Evolutionary conservation across 2,797 vertebrate species (phyloP), one percentile per base, ranked within the genome.

Genomic region (Microctenopoma lineatum): DNA sequence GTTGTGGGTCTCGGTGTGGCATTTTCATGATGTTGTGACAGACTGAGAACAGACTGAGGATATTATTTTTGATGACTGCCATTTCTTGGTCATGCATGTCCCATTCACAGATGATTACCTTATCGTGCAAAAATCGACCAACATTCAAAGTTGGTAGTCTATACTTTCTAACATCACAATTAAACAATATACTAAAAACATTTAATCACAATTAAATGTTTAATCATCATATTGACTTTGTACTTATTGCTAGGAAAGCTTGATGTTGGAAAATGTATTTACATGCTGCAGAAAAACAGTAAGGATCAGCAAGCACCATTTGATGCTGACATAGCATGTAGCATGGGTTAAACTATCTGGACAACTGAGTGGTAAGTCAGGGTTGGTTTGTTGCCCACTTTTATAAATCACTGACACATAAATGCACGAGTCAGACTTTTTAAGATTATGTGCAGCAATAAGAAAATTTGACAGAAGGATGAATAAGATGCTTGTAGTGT

Each of bases 1-100:
- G 50, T 27, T 59, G 13, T 39, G 29, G 59, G 15, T 41, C 77
- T 53, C 41, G 61, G 10, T 18, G 12, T 53, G 41, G 50, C 29
- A 45, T n/a, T 34, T 13, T 46, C 3, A 7, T 12, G 9, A 72
- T n/a, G n/a, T 38, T 46, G 18, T 47, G 38, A 72, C 11, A 9
- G 13, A 54, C 6, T 44, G 29, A 62, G 13, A 36, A 36, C n/a
- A 59, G 15, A 16, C 34, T 48, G 42, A 39, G 39, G 25, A 44
- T 46, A 34, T 34, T 5, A 1, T 11, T 27, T 58, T 55, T 45
- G 16, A 16, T 1, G 3, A 7, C 32, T 7, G n/a, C 10, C n/a
- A 2, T 21, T n/a, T 38, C n/a, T 38, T 38, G 10, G n/a, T n/a
- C 5, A 7, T 52, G 54, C 26, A 15, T 48, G 36, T 48, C 14